Base-by-base conservation (phyloP, 2,797 vertebrate genomes). In the Enteromius viviparus region DNA sequence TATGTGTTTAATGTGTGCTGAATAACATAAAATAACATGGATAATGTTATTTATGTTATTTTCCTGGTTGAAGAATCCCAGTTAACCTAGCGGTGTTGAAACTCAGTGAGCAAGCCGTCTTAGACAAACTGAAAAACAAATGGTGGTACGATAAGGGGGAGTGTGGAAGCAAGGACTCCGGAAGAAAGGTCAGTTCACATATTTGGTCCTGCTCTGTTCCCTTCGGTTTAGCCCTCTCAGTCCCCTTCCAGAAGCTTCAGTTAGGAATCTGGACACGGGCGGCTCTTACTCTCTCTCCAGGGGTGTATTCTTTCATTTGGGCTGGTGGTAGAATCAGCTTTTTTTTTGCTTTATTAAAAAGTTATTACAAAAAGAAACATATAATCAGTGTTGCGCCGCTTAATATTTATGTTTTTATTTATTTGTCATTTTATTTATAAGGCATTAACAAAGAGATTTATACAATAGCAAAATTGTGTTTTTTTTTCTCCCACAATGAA, bases 111-210 rank as follows among this genome's bases (percentile, higher is more conserved):
- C 97, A 99, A 96, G 97, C 97, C 97, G 92, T 98, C 97, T 98
- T 99, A 99, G 98, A 99, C 98, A 99, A 99, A 97, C 97, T 99
- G 97, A 99, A 99, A 99, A 99, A 89, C 97, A 99, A 99, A 98
- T 99, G 98, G 98, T 99, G 98, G 98, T 99, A 99, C 97, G 97
- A 99, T 98, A 99, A 99, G 88, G 98, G 97, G 79, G 97, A 99
- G 94, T 99, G 98, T 98, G 98, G 97, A 97, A 91, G 77, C 97
- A 98, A 96, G 94, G 97, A 99, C 97, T 97, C 97, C 94, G 96
- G 96, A 96, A 97, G 97, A 97, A 99, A 99, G 98, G 98, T 99
- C 94, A 99, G 98, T 99, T 94, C 93, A 90, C 82, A 87, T 88
- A 80, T 89, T 78, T 89, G 81, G 91, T 90, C 86, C 87, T 87